Conservation (phyloP, 2,888 invertebrate species). For the Eurytoma adleriae region DNA sequence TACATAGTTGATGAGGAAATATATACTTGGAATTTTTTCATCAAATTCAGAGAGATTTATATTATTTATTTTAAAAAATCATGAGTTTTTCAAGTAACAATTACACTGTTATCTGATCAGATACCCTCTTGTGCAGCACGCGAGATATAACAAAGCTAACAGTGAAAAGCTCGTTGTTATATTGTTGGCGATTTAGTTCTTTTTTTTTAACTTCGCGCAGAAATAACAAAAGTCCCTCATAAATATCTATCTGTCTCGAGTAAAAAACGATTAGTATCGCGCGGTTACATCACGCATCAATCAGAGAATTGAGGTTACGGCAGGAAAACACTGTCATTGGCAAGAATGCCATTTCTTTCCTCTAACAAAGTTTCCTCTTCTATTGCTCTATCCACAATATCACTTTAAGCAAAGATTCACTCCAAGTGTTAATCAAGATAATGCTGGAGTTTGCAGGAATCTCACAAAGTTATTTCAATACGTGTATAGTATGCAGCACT, state of each 20-base stretch:
- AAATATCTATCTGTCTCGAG: constrained; percentile 35
- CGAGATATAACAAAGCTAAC: constrained; percentile 23
- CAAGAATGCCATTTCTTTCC: constrained; percentile 48
- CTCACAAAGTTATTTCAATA: constrained; percentile 7
- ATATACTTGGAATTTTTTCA: too few relatives aligned
- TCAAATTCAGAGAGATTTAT: too few relatives aligned
- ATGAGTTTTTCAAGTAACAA: neutral
- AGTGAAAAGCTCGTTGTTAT: neutral
- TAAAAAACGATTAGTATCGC: constrained; percentile 50
- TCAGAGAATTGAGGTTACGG: constrained; percentile 54
- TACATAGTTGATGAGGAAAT: too few relatives aligned
- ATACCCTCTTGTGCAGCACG: neutral
- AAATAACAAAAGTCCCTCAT: constrained; percentile 42
- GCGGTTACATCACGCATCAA: constrained; percentile 52
- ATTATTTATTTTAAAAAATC: too few relatives aligned
- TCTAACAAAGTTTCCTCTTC: constrained; percentile 38
- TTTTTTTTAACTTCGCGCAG: constrained; percentile 27
- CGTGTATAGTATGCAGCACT: too few relatives aligned
- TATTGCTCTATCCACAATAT: constrained; percentile 8
- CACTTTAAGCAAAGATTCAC: constrained; percentile 20
- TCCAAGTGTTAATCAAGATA: constrained; percentile 24
- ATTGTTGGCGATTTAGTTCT: constrained; percentile 52
- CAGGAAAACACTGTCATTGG: constrained; percentile 51
- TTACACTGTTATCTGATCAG: constrained; percentile 3
- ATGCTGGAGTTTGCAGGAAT: constrained; percentile 18